Percentiles rank a stretch among this genome's conserved stretches.
Conservation (phyloP, 2,888 invertebrate species). For the Hyalella azteca region DNA sequence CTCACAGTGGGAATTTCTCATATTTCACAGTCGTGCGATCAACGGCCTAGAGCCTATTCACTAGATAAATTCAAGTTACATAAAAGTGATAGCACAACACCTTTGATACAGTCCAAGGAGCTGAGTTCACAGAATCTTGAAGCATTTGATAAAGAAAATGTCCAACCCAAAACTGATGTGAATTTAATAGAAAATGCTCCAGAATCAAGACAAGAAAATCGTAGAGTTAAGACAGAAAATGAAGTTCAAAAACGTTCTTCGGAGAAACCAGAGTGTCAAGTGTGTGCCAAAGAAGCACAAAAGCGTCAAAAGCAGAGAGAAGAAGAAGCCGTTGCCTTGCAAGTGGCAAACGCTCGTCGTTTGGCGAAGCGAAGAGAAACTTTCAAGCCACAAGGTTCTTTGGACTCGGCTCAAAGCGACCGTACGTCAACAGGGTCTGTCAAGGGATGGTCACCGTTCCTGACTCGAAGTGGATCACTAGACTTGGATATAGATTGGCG, state of each 20-base stretch:
- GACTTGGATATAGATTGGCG: slow-evolving; percentile 47
- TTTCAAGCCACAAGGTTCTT: slow-evolving; percentile 49
- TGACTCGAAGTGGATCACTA: slow-evolving; percentile 53
- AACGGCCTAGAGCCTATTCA: slow-evolving; percentile 10
- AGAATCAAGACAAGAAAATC: background rate
- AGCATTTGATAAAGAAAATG: background rate
- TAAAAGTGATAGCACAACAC: slow-evolving; percentile 14
- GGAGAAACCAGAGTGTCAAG: background rate
- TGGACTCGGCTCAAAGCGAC: slow-evolving; percentile 51
- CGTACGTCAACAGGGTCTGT: slow-evolving; percentile 38
- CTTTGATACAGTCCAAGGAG: background rate
- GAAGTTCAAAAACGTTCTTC: background rate
- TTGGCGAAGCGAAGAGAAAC: slow-evolving; percentile 41
- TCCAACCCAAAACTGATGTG: background rate
- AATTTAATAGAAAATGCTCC: no score
- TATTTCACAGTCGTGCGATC: background rate
- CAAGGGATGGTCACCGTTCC: slow-evolving; percentile 40
- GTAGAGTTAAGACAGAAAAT: background rate
- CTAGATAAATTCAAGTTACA: slow-evolving; percentile 14
- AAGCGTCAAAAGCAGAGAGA: slow-evolving; percentile 21
- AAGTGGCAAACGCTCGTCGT: background rate
- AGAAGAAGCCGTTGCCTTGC: slow-evolving; percentile 26
- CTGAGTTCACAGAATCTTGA: background rate
- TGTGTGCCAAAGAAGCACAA: slow-evolving; percentile 13
- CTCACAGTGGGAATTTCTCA: background rate